Percentiles rank a stretch among this genome's conserved stretches.
These are phyloP conservation scores for Lithobates sylvaticus DNA, from an alignment of 2,797 vertebrate genomes.

Conservation along the genomic window DNA sequence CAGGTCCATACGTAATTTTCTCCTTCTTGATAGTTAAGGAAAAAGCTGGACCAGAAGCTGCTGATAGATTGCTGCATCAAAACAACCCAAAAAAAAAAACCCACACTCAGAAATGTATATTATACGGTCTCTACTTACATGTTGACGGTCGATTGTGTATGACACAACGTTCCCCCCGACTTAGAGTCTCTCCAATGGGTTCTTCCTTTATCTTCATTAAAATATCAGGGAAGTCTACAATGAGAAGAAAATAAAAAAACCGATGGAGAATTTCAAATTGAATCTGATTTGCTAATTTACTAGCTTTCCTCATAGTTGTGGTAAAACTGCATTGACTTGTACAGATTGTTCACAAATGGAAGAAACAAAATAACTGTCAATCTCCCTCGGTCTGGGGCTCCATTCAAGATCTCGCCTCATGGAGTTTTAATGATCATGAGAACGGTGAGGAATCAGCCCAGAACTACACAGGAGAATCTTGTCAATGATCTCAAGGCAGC, in stretches of 20 bases:
- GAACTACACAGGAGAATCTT: too few relatives aligned
- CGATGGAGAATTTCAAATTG: neutral
- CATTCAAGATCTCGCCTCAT: too few relatives aligned
- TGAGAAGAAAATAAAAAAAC: neutral
- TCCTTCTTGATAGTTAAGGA: neutral
- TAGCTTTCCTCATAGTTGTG: too few relatives aligned
- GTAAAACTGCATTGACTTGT: too few relatives aligned
- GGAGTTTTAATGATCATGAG: too few relatives aligned
- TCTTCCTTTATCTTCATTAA: conserved; percentile 18
- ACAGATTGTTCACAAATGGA: too few relatives aligned
- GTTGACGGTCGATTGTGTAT: neutral
- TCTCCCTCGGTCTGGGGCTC: too few relatives aligned
- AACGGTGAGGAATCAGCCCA: too few relatives aligned
- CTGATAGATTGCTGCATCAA: too few relatives aligned
- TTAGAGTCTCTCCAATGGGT: neutral
- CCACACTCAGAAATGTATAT: neutral
- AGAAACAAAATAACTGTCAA: too few relatives aligned
- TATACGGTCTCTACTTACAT: neutral
- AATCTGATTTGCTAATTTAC: neutral
- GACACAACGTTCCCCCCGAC: neutral
- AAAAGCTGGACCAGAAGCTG: too few relatives aligned
- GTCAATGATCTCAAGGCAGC: too few relatives aligned
- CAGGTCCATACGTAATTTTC: neutral
- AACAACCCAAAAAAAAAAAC: neutral
- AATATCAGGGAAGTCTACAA: conserved; percentile 22